These are phyloP conservation scores for Venturia canescens DNA, from an alignment of 1,140 invertebrate species.

Conservation along the genomic window DNA sequence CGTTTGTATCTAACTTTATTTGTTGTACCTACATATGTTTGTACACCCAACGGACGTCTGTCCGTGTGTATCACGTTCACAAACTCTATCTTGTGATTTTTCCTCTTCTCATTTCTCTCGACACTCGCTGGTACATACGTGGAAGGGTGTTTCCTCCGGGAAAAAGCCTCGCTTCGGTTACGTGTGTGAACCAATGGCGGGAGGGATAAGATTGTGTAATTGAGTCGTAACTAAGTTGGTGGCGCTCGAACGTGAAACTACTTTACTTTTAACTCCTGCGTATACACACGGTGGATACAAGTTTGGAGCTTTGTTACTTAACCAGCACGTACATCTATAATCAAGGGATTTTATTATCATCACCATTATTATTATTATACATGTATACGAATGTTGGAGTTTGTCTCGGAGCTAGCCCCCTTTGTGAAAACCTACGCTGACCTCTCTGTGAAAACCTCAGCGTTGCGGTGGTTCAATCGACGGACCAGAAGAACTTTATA, in stretches of 20 bases:
- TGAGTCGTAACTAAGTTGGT: slow-evolving; percentile 43
- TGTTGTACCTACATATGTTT: no score
- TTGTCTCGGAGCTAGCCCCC: no score
- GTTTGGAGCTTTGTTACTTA: slow-evolving; percentile 30
- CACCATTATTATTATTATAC: no score
- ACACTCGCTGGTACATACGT: background rate
- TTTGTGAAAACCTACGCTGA: no score
- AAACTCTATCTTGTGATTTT: background rate
- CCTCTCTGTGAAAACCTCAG: slow-evolving; percentile 35
- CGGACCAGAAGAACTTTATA: slow-evolving; percentile 15
- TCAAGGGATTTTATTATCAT: background rate
- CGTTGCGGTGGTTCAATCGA: slow-evolving; percentile 23
- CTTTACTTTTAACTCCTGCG: slow-evolving; percentile 26
- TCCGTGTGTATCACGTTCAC: background rate
- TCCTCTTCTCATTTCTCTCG: background rate
- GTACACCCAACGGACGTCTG: background rate
- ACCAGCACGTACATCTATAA: slow-evolving; percentile 16
- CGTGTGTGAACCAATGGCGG: slow-evolving; percentile 9
- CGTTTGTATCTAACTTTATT: no score
- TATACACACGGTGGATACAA: background rate
- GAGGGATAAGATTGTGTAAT: slow-evolving; percentile 15
- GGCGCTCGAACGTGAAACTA: slow-evolving; percentile 21
- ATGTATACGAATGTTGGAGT: no score
- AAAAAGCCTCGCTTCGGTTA: background rate
- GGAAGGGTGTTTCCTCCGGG: background rate